Evolutionary conservation across 2,113 vertebrate genomes (phyloP).

Genomic region (Symphodus melops): DNA sequence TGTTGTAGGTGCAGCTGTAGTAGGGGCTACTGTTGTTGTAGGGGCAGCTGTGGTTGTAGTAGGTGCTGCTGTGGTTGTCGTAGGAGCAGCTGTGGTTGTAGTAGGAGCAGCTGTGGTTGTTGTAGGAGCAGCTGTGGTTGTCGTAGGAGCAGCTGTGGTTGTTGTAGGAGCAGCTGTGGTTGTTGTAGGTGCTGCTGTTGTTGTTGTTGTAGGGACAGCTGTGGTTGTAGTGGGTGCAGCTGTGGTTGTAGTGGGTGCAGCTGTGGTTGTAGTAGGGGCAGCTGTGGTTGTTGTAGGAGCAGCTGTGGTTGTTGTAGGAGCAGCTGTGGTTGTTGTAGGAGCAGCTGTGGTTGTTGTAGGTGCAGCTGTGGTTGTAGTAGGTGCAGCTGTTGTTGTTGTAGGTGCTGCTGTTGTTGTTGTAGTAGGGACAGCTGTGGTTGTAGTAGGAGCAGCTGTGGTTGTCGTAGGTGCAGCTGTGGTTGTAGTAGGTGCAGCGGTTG

Average conservation of each 20-base stretch:
- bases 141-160: background rate
- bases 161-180: background rate
- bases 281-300: background rate
- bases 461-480: background rate
- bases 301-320: background rate
- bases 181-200: background rate
- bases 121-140: background rate
- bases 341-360: background rate
- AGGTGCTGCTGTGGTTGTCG: background rate
- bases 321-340: background rate
- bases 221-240: background rate
- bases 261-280: background rate
- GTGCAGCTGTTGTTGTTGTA: background rate
- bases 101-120: background rate
- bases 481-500: background rate
- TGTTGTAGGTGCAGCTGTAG: rapidly evolving
- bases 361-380: background rate
- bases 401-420: background rate
- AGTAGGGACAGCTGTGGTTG: rapidly evolving
- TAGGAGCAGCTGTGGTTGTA: background rate
- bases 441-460: background rate
- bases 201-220: background rate
- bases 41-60: no score
- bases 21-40: no score
- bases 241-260: background rate